Conservation (phyloP, 2,888 invertebrate species). For the Metallyticus violacea region DNA sequence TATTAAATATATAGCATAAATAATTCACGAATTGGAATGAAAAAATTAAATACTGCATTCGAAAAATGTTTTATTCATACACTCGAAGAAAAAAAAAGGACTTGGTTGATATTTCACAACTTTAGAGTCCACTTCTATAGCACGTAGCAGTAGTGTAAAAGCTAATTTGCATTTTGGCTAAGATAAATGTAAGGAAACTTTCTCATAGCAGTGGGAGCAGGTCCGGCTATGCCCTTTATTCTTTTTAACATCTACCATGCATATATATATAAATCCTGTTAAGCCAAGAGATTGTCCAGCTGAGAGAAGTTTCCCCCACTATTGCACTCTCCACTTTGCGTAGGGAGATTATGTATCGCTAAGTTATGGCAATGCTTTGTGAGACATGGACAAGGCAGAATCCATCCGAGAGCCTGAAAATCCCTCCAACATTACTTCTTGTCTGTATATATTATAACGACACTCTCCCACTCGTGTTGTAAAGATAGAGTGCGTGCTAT, state of each 20-base stretch:
- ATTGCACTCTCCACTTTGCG: neutral
- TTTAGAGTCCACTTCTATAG: neutral
- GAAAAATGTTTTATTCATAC: too few relatives aligned
- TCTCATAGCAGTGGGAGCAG: neutral
- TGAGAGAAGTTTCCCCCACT: neutral
- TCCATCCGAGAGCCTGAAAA: neutral
- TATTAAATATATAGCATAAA: too few relatives aligned
- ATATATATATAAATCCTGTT: neutral
- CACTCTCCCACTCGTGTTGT: neutral
- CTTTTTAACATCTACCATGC: neutral
- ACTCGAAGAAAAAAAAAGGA: neutral
- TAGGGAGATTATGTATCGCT: constrained; percentile 6
- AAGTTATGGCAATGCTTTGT: constrained; percentile 7
- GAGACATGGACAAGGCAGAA: constrained; percentile 2
- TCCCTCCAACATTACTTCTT: neutral
- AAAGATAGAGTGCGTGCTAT: neutral
- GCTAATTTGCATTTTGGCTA: neutral
- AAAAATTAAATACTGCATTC: too few relatives aligned
- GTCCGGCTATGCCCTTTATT: neutral
- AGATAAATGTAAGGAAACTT: neutral
- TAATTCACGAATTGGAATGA: too few relatives aligned
- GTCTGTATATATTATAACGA: neutral
- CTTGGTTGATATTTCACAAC: neutral
- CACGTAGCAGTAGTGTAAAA: neutral
- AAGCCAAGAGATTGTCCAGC: neutral